Evolutionary conservation across 2,888 invertebrate species (phyloP).

Genomic region (Melangyna quadrimaculata): DNA sequence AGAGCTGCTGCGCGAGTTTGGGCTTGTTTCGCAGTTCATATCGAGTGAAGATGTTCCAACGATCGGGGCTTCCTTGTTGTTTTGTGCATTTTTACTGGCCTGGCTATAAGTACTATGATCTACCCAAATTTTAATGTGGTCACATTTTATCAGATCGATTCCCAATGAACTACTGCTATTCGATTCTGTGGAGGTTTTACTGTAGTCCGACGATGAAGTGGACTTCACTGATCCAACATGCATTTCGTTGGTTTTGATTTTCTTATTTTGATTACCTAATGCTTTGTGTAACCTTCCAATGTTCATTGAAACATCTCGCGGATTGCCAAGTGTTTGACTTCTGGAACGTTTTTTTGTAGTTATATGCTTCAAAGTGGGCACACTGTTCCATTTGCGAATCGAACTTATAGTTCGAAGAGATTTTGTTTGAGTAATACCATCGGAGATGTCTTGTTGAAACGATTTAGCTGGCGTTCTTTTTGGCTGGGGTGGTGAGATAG

Average conservation of each 20-base stretch:
- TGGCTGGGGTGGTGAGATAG: slow-evolving; percentile 75
- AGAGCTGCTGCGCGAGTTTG: slow-evolving; percentile 72
- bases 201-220: slow-evolving; percentile 68
- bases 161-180: slow-evolving; percentile 50
- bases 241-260: slow-evolving; percentile 4
- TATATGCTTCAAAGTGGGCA: slow-evolving; percentile 70
- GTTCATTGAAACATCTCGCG: slow-evolving; percentile 56
- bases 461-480: slow-evolving; percentile 59
- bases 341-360: slow-evolving; percentile 46
- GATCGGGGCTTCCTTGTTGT: slow-evolving; percentile 57
- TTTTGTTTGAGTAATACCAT: background rate
- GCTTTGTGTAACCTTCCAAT: slow-evolving; percentile 58
- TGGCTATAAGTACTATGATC: slow-evolving; percentile 75
- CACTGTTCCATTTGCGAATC: slow-evolving; percentile 74
- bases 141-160: slow-evolving; percentile 79
- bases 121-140: slow-evolving; percentile 80
- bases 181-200: slow-evolving; percentile 54
- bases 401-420: slow-evolving; percentile 32
- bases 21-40: slow-evolving; percentile 38
- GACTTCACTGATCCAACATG: slow-evolving; percentile 52
- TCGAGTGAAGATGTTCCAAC: slow-evolving; percentile 33
- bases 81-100: slow-evolving; percentile 27
- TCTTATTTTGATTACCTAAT: slow-evolving; percentile 44
- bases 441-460: background rate
- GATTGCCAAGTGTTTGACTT: slow-evolving; percentile 46